Evolutionary conservation across 2,888 invertebrate species (phyloP), one percentile per base, ranked within the genome.

Genomic region (Callimorpha dominula): DNA sequence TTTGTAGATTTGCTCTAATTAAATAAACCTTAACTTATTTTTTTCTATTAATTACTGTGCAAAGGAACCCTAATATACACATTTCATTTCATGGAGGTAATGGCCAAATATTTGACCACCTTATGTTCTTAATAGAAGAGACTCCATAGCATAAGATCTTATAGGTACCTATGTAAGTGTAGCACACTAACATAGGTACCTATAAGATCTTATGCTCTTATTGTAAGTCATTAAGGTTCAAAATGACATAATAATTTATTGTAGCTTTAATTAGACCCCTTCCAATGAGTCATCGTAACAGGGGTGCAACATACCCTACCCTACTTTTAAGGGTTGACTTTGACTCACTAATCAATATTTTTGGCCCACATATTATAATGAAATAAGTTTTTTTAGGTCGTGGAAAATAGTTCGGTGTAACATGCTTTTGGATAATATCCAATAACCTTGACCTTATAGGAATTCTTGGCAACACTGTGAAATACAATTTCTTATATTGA

Each of bases 271-370:
- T 75, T 71, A 70, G 80, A 81, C 81, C 86, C 88, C 83, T 84
- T 72, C 71, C 85, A 85, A 86, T 92, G 92, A 92, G 86, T 93
- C 92, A 91, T 88, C 89, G 86, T 84, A 85, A 81, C 88, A 82
- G 81, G 91, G 91, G 91, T 88, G 88, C 85, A 76, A 74, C 74
- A 42, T 31, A 50, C 60, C 78, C 83, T 87, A 89, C 91, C 90
- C 90, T 86, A 86, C 76, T 86, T 86, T 85, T 86, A 79, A 84
- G 89, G 90, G 89, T 85, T 86, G 80, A 86, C 81, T 89, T 91
- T 89, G 88, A 88, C 87, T 89, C 90, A 88, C 73, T 88, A 86
- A 90, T 94, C 93, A 86, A 94, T 94, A 93, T 86, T 88, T 85
- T 87, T 89, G 85, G 85, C 86, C 89, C 82, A 87, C 86, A 88